Evolutionary conservation across 2,797 vertebrate genomes (phyloP).

Genomic region (Leptodactylus fallax): DNA sequence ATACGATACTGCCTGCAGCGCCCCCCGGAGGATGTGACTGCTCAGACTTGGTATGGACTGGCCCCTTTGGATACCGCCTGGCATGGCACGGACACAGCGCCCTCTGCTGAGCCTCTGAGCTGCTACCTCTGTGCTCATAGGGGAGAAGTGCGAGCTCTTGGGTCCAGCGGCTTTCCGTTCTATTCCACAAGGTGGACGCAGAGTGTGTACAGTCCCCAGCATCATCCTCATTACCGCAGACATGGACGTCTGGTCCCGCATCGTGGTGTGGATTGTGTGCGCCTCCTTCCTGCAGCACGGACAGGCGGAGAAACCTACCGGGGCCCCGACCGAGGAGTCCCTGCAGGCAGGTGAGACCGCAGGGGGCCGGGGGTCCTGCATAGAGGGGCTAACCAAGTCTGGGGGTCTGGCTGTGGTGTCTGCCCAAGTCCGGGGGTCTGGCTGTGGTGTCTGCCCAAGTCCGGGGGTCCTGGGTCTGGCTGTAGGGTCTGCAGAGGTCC

Average conservation of each 20-base stretch:
- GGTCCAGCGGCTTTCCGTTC: not conserved
- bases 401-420: no score
- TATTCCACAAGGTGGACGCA: no score
- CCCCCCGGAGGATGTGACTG: not conserved
- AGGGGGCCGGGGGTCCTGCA: not conserved
- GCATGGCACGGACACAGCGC: not conserved
- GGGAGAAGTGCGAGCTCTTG: constrained; percentile 7
- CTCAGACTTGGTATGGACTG: not conserved
- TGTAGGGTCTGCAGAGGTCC: no score
- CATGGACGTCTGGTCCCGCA: constrained; percentile 42
- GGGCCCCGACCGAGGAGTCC: constrained; percentile 44
- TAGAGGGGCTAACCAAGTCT: no score
- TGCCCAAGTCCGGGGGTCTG: no score
- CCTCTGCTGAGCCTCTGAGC: not conserved
- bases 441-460: no score
- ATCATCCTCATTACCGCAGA: not conserved
- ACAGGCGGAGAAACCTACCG: constrained; percentile 6
- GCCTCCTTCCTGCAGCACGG: constrained; percentile 39
- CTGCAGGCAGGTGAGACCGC: constrained; percentile 24
- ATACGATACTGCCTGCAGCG: not conserved
- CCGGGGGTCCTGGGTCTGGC: no score
- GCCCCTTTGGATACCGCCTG: not conserved
- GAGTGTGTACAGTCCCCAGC: no score
- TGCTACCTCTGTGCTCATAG: not conserved
- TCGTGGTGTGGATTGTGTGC: constrained; percentile 38